A percentile compares a stretch with the other conserved stretches of the same genome.
Conservation (phyloP, 1,140 invertebrate genomes). For the Drosophila punjabiensis region DNA sequence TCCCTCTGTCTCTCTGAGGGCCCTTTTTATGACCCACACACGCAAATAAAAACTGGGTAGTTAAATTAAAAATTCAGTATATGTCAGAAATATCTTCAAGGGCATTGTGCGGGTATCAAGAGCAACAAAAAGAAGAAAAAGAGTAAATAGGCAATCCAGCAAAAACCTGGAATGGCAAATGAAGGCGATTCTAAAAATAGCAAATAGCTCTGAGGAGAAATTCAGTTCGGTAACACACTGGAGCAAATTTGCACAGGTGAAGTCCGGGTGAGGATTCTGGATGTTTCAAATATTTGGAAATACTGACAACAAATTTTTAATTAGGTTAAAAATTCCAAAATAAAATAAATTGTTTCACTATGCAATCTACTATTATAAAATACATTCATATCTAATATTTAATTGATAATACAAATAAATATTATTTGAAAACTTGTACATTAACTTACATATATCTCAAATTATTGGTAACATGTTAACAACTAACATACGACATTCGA, state of each 20-base stretch:
- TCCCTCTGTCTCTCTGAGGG: neutral
- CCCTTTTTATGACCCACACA: conserved; percentile 48
- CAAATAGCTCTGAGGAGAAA: conserved; percentile 40
- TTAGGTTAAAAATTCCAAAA: neutral
- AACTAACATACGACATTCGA: too few species aligned
- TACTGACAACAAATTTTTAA: neutral
- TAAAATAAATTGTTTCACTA: neutral
- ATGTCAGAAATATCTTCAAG: conserved; percentile 15
- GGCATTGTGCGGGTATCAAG: conserved; percentile 21
- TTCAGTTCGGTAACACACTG: conserved; percentile 20
- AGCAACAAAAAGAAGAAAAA: neutral
- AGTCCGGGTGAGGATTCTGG: neutral
- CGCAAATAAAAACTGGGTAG: conserved; percentile 70
- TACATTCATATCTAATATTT: neutral
- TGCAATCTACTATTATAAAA: neutral
- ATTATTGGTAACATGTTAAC: too few species aligned
- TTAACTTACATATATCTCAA: too few species aligned
- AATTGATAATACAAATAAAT: too few species aligned
- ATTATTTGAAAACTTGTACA: too few species aligned
- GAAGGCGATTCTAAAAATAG: conserved; percentile 56
- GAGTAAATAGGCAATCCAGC: conserved; percentile 8
- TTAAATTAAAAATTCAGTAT: conserved; percentile 70
- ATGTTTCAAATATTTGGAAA: neutral
- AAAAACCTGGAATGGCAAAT: conserved; percentile 42
- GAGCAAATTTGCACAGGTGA: neutral